Percentiles rank a stretch among this genome's conserved stretches.
phyloP scores from a whole-genome alignment of 1,140 invertebrate genomes.

The Campoletis sonorensis region DNA sequence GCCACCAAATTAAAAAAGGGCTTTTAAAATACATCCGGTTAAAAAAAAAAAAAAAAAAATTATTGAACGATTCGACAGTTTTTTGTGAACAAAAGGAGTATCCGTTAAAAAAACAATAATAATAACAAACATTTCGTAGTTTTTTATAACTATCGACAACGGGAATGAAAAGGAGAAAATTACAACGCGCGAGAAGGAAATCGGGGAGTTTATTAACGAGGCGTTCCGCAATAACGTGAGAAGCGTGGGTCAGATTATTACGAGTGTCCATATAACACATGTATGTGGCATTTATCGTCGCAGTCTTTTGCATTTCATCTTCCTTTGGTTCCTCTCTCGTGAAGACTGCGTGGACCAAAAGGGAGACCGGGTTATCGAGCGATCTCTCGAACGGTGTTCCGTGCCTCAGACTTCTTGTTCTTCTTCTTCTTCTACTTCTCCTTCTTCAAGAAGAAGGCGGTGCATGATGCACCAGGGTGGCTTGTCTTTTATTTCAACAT shows the following conservation, averaged over 20 bases:
- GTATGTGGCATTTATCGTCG: background rate
- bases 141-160: too few relatives aligned
- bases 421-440: conserved; percentile 10
- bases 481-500: conserved; percentile 2
- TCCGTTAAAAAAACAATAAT: too few relatives aligned
- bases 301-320: conserved; percentile 11
- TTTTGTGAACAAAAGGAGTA: too few relatives aligned
- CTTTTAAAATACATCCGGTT: too few relatives aligned
- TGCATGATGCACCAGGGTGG: conserved; percentile 2
- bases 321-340: background rate
- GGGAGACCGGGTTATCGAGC: conserved; percentile 58
- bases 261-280: conserved; percentile 55
- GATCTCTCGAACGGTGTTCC: conserved; percentile 58
- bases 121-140: too few relatives aligned
- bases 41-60: too few relatives aligned
- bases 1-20: too few relatives aligned
- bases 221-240: conserved; percentile 59
- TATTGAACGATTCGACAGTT: too few relatives aligned
- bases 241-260: conserved; percentile 39
- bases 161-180: conserved; percentile 17
- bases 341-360: conserved; percentile 35
- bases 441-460: conserved; percentile 31
- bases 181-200: conserved; percentile 46
- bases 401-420: conserved; percentile 47
- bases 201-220: conserved; percentile 62